Base-by-base conservation (phyloP, 1,140 invertebrate genomes). In the Leptinotarsa lineolata region DNA sequence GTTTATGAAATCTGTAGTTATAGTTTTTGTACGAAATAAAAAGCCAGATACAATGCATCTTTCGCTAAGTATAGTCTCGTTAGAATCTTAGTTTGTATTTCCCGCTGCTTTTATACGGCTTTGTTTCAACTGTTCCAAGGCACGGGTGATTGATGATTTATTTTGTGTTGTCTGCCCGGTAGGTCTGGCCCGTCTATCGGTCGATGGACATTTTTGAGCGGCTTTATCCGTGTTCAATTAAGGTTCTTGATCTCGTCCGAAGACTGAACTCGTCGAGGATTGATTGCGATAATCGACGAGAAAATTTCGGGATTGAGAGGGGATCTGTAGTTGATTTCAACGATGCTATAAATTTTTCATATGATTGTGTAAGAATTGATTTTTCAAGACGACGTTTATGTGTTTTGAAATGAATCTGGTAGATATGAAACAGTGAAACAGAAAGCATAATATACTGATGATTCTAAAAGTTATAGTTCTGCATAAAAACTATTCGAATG, bases 81-180 rank as follows among this genome's bases (percentile, higher is more conserved):
- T 82, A 79, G 77, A 81, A 77, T 76, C 78, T 80, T 81, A 82
- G 78, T 81, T 81, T 79, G 80, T 79, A 82, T 82, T 82, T 82
- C 81, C 81, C 80, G 80, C 81, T 80, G 81, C 77, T 82, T 82
- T 81, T 76, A 79, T 80, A 78, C 72, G 63, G 75, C 78, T 80
- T 80, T 82, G 80, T 81, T 82, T 82, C 80, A 82, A 82, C 81
- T 80, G 79, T 75, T 81, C 60, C 78, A 76, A 80, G 77, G 76
- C 77, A 74, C 61, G 79, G 74, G 78, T 82, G 81, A 82, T 82
- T 82, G 81, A 82, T 82, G 80, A 72, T 81, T 78, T 80, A 77
- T 79, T 79, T 81, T 81, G 81, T 81, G 81, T 81, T 81, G 79
- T 76, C 81, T 78, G 80, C 78, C 80, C 79, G 81, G 81, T 82